Base-by-base conservation (phyloP, 2,113 vertebrate species). In the Gallinago jamesoni region DNA sequence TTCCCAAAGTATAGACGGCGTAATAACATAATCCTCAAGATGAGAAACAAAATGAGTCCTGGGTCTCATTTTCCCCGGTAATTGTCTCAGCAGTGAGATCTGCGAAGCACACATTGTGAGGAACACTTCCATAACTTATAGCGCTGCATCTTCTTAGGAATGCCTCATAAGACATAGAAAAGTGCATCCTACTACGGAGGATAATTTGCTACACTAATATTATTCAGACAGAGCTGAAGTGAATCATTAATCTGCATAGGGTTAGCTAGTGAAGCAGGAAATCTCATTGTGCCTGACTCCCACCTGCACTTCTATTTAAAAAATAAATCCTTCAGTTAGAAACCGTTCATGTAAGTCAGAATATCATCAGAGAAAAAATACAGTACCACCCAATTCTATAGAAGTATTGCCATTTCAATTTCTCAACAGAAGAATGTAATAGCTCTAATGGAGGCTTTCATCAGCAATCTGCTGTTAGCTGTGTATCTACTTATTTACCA, bases 171-270 rank as follows among this genome's bases (percentile, higher is more conserved):
- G 95, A 88, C 94, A 93, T 31, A 84, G 90, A 83, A 97, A 93
- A 97, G 84, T 75, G 91, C 90, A 94, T 94, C 77, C 89, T 90
- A 93, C 84, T 95, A 76, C n/a, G 93, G 47, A 90, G 70, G 89
- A 68, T 95, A 97, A 98, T 98, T 97, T 94, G 85, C 89, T 97
- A 93, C 37, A 97, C 94, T 97, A 97, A 97, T 96, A 97, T 97
- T 97, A 97, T 97, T 97, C 95, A 93, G 94, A 92, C 74, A 96
- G 89, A 93, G 86, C 66, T 93, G 94, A 94, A 96, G 52, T 73
- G 94, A 98, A 97, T 97, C 94, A 96, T 97, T 97, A 97, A 96
- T 95, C 95, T 96, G 84, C 84, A 96, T 52, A 97, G 80, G 47
- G 87, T 93, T 97, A 97, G 82, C 94, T 91, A 97, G 89, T 93